Conservation (phyloP, 2,888 invertebrate species). For the Tryphoninae sp. region DNA sequence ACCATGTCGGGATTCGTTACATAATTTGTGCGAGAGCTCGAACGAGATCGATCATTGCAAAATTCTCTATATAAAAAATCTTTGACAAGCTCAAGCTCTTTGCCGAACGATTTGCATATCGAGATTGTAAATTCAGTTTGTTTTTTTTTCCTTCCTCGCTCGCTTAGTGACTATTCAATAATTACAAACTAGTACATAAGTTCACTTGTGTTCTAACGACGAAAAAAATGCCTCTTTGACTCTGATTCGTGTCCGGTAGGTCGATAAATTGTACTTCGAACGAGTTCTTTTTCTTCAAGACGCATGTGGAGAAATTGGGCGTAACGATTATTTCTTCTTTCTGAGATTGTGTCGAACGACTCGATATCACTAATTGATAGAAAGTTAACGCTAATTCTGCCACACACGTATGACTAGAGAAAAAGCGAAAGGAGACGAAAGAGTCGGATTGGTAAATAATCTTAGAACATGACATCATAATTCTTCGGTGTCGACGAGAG, state of each 20-base stretch:
- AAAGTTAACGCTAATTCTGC: slow-evolving; percentile 19
- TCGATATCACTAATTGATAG: slow-evolving; percentile 12
- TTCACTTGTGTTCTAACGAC: slow-evolving; percentile 43
- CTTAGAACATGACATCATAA: not conserved
- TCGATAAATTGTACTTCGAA: slow-evolving; percentile 55
- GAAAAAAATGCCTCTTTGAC: slow-evolving; percentile 11
- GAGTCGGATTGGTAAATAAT: slow-evolving; percentile 18
- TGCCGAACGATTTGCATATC: slow-evolving; percentile 37
- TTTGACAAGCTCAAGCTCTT: slow-evolving; percentile 22
- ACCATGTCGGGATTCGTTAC: not conserved
- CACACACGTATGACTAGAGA: slow-evolving; percentile 61
- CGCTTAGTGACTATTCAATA: slow-evolving; percentile 29
- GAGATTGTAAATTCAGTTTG: slow-evolving; percentile 42
- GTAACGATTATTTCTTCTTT: not conserved
- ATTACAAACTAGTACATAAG: slow-evolving; percentile 27
- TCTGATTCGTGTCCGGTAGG: slow-evolving; percentile 19
- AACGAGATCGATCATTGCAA: not conserved
- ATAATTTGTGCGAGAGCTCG: not conserved
- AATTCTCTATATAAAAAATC: slow-evolving; percentile 6
- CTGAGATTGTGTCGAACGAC: slow-evolving; percentile 14
- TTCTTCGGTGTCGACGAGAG: not conserved
- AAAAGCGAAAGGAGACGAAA: slow-evolving; percentile 34
- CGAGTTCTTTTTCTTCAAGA: slow-evolving; percentile 29
- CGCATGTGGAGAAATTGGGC: slow-evolving; percentile 10
- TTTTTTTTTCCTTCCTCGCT: slow-evolving; percentile 13